phyloP scores from a whole-genome alignment of 1,140 invertebrate genomes.

The Danaus plexippus region DNA sequence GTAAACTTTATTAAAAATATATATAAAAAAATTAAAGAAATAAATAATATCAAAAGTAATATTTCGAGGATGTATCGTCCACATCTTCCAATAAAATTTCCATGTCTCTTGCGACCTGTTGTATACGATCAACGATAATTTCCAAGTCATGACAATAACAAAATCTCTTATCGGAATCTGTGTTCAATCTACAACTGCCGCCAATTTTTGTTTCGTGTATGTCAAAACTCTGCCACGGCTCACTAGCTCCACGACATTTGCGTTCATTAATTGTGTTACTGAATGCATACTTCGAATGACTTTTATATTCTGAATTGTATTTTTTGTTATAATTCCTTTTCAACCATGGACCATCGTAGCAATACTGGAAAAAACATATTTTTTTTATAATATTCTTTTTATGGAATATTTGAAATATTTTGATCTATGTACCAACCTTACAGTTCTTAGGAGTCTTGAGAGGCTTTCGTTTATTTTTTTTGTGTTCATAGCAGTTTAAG shows the following conservation, averaged over 20 bases:
- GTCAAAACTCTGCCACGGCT: conserved; percentile 26
- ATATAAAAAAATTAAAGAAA: too few relatives aligned
- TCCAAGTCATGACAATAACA: conserved; percentile 30
- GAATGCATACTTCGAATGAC: conserved; percentile 22
- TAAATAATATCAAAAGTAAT: too few relatives aligned
- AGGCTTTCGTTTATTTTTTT: conserved; percentile 14
- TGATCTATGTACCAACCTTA: too few relatives aligned
- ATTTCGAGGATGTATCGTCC: conserved; percentile 4
- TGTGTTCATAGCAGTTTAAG: neutral
- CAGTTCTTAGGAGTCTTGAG: too few relatives aligned
- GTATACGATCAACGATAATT: conserved; percentile 36
- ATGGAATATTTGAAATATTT: too few relatives aligned
- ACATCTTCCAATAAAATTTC: conserved; percentile 42
- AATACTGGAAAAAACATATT: conserved; percentile 7
- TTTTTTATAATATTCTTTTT: conserved; percentile 5
- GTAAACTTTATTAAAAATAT: too few relatives aligned
- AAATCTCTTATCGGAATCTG: conserved; percentile 8
- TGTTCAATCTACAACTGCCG: neutral
- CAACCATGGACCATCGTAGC: neutral
- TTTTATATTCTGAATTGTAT: conserved; percentile 30
- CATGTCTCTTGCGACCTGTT: conserved; percentile 41
- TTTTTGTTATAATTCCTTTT: conserved; percentile 15
- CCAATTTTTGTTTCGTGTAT: too few relatives aligned
- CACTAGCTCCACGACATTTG: conserved; percentile 23
- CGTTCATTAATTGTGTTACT: conserved; percentile 18